phyloP scores from a whole-genome alignment of 2,888 invertebrate genomes.

The Drosophila algonquin region DNA sequence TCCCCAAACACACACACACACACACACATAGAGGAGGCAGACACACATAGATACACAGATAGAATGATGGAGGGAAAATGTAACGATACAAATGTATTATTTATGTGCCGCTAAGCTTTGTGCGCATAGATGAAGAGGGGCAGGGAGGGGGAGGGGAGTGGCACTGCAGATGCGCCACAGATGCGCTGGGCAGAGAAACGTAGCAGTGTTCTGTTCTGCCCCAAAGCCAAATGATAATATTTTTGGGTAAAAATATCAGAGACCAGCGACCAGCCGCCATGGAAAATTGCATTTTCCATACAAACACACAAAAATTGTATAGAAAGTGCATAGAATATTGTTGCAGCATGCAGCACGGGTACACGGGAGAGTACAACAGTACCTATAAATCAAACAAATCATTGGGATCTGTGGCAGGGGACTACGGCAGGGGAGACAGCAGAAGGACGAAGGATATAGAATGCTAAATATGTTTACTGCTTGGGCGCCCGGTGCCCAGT shows the following conservation, averaged over 20 bases:
- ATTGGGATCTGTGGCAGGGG: slow-evolving; percentile 17
- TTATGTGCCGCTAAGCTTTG: slow-evolving; percentile 77
- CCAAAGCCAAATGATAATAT: slow-evolving; percentile 43
- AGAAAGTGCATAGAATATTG: slow-evolving; percentile 46
- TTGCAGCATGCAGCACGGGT: not conserved
- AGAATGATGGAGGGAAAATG: slow-evolving; percentile 48
- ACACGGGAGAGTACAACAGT: slow-evolving; percentile 19
- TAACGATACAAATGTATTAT: slow-evolving; percentile 75
- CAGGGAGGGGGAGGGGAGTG: not conserved
- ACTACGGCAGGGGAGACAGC: not conserved
- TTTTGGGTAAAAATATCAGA: slow-evolving; percentile 44
- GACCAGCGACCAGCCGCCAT: slow-evolving; percentile 3
- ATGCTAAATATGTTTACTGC: slow-evolving; percentile 52
- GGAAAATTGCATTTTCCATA: slow-evolving; percentile 54
- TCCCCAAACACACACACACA: slow-evolving; percentile 49
- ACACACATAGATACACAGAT: slow-evolving; percentile 28
- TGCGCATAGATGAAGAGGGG: slow-evolving; percentile 28
- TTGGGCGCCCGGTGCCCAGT: slow-evolving; percentile 3
- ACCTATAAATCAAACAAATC: slow-evolving; percentile 42
- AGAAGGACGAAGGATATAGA: not conserved
- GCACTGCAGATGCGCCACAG: slow-evolving; percentile 14
- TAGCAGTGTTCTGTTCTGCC: not conserved
- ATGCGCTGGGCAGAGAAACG: not conserved
- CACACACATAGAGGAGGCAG: slow-evolving; percentile 8
- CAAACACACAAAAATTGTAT: slow-evolving; percentile 15